These are phyloP conservation scores for Drosophila grimshawi DNA, from an alignment of 1,140 invertebrate species.

Conservation along the genomic window DNA sequence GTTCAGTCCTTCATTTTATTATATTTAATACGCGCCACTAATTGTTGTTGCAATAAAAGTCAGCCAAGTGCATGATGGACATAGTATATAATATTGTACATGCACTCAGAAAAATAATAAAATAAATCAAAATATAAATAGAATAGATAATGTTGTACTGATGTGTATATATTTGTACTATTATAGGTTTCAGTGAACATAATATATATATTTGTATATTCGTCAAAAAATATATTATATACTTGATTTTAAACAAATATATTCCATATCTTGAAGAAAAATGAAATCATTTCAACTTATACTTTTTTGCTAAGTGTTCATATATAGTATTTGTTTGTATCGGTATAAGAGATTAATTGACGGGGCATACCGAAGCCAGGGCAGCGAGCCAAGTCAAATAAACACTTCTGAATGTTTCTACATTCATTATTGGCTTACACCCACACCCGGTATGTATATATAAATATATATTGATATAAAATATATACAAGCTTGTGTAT, in stretches of 20 bases:
- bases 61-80: conserved; percentile 1
- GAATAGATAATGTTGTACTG: no score
- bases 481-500: conserved; percentile 7
- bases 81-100: conserved; percentile 12
- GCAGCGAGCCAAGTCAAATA: conserved; percentile 56
- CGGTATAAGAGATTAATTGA: conserved; percentile 72
- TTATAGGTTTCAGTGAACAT: no score
- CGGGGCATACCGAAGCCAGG: conserved; percentile 43
- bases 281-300: neutral
- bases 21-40: conserved; percentile 29
- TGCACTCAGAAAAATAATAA: neutral
- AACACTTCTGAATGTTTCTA: conserved; percentile 29
- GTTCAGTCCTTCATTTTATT: conserved; percentile 37
- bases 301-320: neutral
- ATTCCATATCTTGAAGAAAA: no score
- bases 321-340: conserved; percentile 32
- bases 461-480: conserved; percentile 53
- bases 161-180: no score
- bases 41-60: conserved; percentile 38
- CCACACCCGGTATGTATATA: conserved; percentile 49
- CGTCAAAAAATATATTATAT: no score
- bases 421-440: conserved; percentile 31
- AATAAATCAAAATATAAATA: neutral
- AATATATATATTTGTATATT: no score
- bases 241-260: no score